Base-by-base conservation (phyloP, 2,113 vertebrate genomes). In the Neopipo cinnamomea region DNA sequence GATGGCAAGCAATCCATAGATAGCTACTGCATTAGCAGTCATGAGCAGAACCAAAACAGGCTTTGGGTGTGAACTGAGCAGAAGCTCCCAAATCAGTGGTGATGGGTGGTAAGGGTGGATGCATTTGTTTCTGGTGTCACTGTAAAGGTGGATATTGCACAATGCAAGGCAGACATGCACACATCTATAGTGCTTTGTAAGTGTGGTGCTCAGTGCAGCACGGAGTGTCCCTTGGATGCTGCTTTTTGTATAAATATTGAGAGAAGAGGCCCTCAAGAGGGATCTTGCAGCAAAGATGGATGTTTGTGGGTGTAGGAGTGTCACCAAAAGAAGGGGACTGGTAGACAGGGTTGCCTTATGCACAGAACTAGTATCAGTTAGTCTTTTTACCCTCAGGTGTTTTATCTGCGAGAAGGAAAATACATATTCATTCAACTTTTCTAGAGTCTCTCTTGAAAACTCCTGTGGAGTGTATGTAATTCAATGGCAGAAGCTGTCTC, bases 221-320 rank as follows among this genome's bases (percentile, higher is more conserved):
- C 0, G 0, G 53, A 55, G 18, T 23, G 71, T 35, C 19, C 24
- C 35, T 52, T 0, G 0, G n/a, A 31, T 52, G 33, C 2, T 81
- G 5, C 27, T 47, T 77, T 73, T 78, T 61, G 19, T 37, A 10
- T 20, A 80, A 74, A 2, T 28, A 14, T 23, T 7, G 14, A 35
- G 33, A 44, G 35, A 72, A 67, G 18, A 35, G 18, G 3, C n/a
- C 6, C 5, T 80, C 10, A 4, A 20, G 61, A 74, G 24, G 53
- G 12, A 91, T 7, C 44, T 63, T 13, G 2, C 6, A 59, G 55
- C 25, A 35, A 76, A 77, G 27, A 59, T 28, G 11, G 46, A 30
- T 3, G 0, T 67, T 46, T 67, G 35, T 50, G 42, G 42, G 19
- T 25, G 6, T 33, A 53, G n/a, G 3, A 44, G 13, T 82, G 56